Evolutionary conservation across 1,140 invertebrate species (phyloP), one percentile per base, ranked within the genome.

Genomic region (Caenorhabditis elegans): DNA sequence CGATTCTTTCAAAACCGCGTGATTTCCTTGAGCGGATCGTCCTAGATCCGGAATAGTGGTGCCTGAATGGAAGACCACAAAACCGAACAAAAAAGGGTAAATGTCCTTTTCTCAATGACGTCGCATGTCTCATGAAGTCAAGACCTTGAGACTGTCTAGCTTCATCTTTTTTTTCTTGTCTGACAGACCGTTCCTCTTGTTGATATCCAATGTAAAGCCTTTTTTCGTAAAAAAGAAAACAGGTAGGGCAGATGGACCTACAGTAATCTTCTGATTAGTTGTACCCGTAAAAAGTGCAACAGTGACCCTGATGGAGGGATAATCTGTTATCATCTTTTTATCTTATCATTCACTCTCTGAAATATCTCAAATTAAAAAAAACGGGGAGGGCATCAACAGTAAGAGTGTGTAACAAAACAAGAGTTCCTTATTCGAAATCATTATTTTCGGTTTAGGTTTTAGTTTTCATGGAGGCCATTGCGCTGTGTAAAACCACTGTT

Each of bases 71-170:
- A 39, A 70, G 34, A 70, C 31, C 34, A 39, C 22, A 43, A 70
- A 70, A 39, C 49, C 28, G 53, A 34, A 60, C 53, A 43, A 43
- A 70, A 43, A 70, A 70, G 31, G 31, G 34, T 70, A 43, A 70
- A 11, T 70, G 60, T 39, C 60, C 60, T 70, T 70, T 70, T 10
- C 4, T 53, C 13, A 22, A 34, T 22, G 31, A n/a, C 55, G 22
- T 28, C 53, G 5, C 8, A 31, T 15, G 17, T 19, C 13, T 19
- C 10, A 36, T 39, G 31, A 39, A 70, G 34, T 36, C 39, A 70
- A 43, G 60, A 70, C 60, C 60, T 70, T 70, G 60, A 70, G 34
- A 39, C 60, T 70, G 34, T 70, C 34, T 70, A 70, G 60, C 60
- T 70, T 70, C 60, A 39, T n/a, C 60, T 39, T 60, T 6, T 24